Conservation (phyloP, 2,797 vertebrate genomes). For the Labeo calbasu region DNA sequence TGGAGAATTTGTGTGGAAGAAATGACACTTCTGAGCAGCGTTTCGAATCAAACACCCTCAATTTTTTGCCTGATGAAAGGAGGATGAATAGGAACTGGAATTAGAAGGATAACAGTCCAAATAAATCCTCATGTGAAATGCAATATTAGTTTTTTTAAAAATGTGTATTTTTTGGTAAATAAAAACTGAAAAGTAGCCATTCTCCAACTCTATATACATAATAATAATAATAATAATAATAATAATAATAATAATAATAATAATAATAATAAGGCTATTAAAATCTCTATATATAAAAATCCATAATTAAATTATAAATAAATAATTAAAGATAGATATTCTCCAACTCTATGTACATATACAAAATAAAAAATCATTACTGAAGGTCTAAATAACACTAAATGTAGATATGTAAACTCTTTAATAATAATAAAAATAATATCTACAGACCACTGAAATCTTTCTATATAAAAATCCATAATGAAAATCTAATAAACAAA, state of each 20-base stretch:
- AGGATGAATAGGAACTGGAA: constrained; percentile 52
- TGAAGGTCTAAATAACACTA: too few species aligned
- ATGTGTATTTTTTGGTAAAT: neutral
- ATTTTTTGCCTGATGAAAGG: constrained; percentile 47
- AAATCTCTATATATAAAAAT: neutral
- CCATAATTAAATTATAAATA: neutral
- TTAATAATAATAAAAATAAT: neutral
- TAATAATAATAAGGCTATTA: too few species aligned
- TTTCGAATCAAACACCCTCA: constrained; percentile 48
- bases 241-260: too few species aligned
- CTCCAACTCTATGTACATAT: neutral
- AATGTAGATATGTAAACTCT: too few species aligned
- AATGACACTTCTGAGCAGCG: constrained; percentile 63
- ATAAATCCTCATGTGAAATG: constrained; percentile 40
- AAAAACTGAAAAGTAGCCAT: neutral
- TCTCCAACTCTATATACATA: too few species aligned
- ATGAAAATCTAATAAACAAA: neutral
- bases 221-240: too few species aligned
- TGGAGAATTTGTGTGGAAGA: constrained; percentile 70
- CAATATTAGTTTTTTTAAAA: neutral
- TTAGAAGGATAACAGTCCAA: constrained; percentile 42
- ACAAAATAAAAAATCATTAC: neutral
- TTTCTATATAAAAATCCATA: neutral
- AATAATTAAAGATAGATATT: neutral
- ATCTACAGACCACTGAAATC: neutral